These are phyloP conservation scores for Sclerodermus sp. DNA, from an alignment of 2,888 invertebrate species.

Conservation along the genomic window DNA sequence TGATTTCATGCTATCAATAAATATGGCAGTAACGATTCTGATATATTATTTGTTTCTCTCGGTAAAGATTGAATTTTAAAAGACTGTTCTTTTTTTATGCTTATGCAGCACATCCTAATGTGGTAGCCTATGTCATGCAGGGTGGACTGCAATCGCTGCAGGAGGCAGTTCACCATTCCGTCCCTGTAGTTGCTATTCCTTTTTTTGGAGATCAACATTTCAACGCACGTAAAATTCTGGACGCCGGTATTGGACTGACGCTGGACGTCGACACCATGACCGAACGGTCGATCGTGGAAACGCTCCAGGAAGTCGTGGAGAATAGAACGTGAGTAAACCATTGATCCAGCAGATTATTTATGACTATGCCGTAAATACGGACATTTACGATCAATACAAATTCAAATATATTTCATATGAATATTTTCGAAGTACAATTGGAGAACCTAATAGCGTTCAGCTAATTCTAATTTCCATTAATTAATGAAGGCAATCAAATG, in stretches of 20 bases:
- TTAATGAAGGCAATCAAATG: too few species aligned
- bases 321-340: slow-evolving; percentile 36
- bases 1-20: too few species aligned
- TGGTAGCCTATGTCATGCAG: slow-evolving; percentile 48
- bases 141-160: slow-evolving; percentile 51
- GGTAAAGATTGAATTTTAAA: too few species aligned
- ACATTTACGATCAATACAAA: not conserved
- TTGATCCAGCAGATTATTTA: not conserved
- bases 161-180: slow-evolving; percentile 48
- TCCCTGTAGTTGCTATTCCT: slow-evolving; percentile 46
- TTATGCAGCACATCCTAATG: slow-evolving; percentile 42
- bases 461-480: too few species aligned
- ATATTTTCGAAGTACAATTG: too few species aligned
- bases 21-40: too few species aligned
- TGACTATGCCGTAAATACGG: not conserved
- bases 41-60: too few species aligned
- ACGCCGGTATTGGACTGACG: slow-evolving; percentile 43
- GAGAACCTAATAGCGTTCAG: too few species aligned
- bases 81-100: too few species aligned
- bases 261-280: slow-evolving; percentile 43
- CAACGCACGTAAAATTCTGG: slow-evolving; percentile 46
- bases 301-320: slow-evolving; percentile 34
- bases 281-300: slow-evolving; percentile 31
- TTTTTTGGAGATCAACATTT: slow-evolving; percentile 53
- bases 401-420: not conserved